Evolutionary conservation across 2,797 vertebrate genomes (phyloP).

Genomic region (Gallirallus australis): DNA sequence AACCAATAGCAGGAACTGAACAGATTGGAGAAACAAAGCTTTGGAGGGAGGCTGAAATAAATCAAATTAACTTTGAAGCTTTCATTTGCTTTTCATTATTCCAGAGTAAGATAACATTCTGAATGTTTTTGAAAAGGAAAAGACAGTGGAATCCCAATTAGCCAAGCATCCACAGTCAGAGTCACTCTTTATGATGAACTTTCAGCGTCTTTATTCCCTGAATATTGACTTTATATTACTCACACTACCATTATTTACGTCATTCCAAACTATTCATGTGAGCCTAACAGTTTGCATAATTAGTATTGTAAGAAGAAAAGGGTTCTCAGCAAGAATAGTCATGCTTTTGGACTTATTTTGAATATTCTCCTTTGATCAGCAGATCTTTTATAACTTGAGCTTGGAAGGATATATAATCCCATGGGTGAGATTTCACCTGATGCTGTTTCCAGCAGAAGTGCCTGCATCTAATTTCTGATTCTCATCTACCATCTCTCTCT

Average conservation of each 20-base stretch:
- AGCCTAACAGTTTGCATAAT: neutral
- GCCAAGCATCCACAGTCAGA: neutral
- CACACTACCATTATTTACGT: neutral
- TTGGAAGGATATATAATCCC: neutral
- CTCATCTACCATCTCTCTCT: neutral
- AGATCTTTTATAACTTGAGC: neutral
- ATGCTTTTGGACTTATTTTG: neutral
- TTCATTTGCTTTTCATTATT: slow-evolving; percentile 28
- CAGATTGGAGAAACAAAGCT: neutral
- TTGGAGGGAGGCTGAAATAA: neutral
- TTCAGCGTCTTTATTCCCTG: neutral
- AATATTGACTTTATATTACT: neutral
- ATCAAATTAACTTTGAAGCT: slow-evolving; percentile 17
- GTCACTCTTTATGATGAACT: neutral
- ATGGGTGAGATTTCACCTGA: neutral
- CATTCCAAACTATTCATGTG: neutral
- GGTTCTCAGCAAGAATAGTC: neutral
- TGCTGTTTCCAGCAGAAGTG: neutral
- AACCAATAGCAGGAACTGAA: neutral
- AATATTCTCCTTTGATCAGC: neutral
- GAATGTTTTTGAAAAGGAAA: neutral
- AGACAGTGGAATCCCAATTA: neutral
- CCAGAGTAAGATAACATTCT: neutral
- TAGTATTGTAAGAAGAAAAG: neutral
- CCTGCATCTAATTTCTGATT: slow-evolving; percentile 21